Evolutionary conservation across 2,888 invertebrate genomes (phyloP), one percentile per base, ranked within the genome.

Genomic region (Drosophila monieri): DNA sequence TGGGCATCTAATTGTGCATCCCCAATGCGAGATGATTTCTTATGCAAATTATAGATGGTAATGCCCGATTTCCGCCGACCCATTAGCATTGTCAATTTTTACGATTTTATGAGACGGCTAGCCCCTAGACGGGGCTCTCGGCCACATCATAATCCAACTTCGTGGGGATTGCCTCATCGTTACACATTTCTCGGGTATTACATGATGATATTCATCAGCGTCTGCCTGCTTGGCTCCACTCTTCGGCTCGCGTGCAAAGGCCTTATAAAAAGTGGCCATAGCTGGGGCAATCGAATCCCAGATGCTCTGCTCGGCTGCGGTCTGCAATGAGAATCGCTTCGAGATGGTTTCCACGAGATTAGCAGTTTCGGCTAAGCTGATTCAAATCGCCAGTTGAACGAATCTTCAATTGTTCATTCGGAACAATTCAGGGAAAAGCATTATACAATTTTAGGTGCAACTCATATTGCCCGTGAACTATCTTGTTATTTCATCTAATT

Each of bases 41-140:
- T 84, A 81, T 85, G 81, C 81, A 81, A 85, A 81, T 86, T 73
- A 67, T 60, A 27, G 23, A 41, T 49, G 51, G 49, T 72, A 77
- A 81, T 81, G 74, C 80, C 80, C 56, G 74, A 79, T 81, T 85
- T 81, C 85, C 85, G 83, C 60, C 46, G 69, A 67, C 76, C 65
- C 78, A 78, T 69, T 76, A 57, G 81, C 81, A 81, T 78, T 83
- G 80, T 85, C 83, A 79, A 80, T 80, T 85, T 77, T 47, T 66
- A 57, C 27, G 72, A 83, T 77, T 81, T 76, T 76, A 65, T 58
- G 46, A 58, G 78, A 75, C 43, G 35, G 35, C 66, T 21, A 41
- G 21, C 9, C 48, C 44, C 35, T 23, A n/a, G n/a, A n/a, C n/a
- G n/a, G 64, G 25, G 30, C 61, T 56, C 10, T n/a, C 48, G 59